phyloP scores from a whole-genome alignment of 2,888 invertebrate species.

The Barypeithes pellucidus region DNA sequence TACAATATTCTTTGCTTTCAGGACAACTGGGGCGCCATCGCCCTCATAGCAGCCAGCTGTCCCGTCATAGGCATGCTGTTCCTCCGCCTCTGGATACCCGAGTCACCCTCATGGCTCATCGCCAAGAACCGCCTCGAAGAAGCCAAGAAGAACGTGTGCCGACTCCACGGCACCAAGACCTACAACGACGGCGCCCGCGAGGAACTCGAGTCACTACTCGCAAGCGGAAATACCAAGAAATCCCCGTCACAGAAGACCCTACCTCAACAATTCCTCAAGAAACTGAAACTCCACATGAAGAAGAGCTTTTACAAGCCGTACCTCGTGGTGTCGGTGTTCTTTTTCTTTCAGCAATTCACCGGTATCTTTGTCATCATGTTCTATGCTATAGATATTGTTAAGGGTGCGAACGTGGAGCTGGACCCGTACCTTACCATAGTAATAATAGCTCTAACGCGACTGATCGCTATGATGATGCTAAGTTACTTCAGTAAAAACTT shows the following conservation, averaged over 20 bases:
- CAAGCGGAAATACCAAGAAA: constrained; percentile 56
- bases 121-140: constrained; percentile 71
- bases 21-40: constrained; percentile 71
- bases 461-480: constrained; percentile 69
- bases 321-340: constrained; percentile 70
- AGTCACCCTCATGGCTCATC: constrained; percentile 74
- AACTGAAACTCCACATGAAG: constrained; percentile 64
- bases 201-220: constrained; percentile 63
- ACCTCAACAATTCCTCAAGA: constrained; percentile 57
- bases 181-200: constrained; percentile 59
- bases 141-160: constrained; percentile 69
- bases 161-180: constrained; percentile 67
- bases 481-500: constrained; percentile 72
- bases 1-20: constrained; percentile 63
- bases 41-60: constrained; percentile 69
- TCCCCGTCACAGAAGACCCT: constrained; percentile 52
- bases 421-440: constrained; percentile 72
- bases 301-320: constrained; percentile 72
- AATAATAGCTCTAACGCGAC: constrained; percentile 72
- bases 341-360: constrained; percentile 76
- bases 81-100: constrained; percentile 70
- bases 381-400: constrained; percentile 73
- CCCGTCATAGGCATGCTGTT: constrained; percentile 69
- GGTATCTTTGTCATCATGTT: constrained; percentile 75
- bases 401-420: constrained; percentile 70